Evolutionary conservation across 2,888 invertebrate genomes (phyloP), one percentile per base, ranked within the genome.

Genomic region (Idaea aversata): DNA sequence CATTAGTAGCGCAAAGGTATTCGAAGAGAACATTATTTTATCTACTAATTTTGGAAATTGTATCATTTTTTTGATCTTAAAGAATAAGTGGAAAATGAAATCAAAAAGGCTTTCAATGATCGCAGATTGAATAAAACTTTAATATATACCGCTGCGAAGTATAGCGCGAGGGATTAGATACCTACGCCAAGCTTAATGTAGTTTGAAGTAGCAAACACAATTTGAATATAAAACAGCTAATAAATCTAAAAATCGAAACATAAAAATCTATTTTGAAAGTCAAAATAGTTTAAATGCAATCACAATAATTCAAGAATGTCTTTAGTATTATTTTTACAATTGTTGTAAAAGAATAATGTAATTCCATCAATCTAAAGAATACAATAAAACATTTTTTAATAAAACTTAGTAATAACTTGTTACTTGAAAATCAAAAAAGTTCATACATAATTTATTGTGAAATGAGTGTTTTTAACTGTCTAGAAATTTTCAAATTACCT

Each of bases 141-240:
- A 25, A 2, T 25, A 25, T 25, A 25, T 25, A 3, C 25, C 25
- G 3, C 25, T 25, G 3, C 25, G 3, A 25, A 25, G 25, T 25
- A 25, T 25, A 25, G 25, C 25, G 25, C 25, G 25, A 25, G 25
- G 25, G 25, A 25, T 25, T 2, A 36, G 36, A 10, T 36, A 47
- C 47, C 10, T 47, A 47, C 47, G 13, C 10, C 47, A 47, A 13
- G 5, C 13, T 47, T 67, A 61, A 65, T 67, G 59, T 34, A 4
- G 10, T 7, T 65, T 36, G 13, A 36, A 47, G 47, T 47, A 47
- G 7, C 10, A 47, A 47, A 47, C 47, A 47, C 7, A 47, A 47
- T 13, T 47, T 47, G 13, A 47, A 47, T 47, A 47, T 47, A 10
- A 47, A 47, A 47, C 7, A 47, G 47, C 47, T 10, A 13, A 47